Evolutionary conservation across 2,113 vertebrate genomes (phyloP).

Genomic region (Ia io): DNA sequence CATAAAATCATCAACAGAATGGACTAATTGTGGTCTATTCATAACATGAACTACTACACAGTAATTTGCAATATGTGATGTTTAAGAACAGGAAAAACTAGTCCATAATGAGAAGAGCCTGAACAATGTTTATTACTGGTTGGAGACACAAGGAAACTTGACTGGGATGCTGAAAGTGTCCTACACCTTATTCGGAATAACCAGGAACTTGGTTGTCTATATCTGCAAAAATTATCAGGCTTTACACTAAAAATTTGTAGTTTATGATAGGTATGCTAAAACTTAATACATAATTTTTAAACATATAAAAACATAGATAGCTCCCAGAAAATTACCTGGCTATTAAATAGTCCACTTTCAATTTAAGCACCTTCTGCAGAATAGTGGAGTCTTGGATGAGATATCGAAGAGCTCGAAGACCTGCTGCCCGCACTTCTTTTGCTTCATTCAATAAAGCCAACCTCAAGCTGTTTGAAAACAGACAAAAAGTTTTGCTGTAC

Average conservation of each 20-base stretch:
- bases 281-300: neutral
- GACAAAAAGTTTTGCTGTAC: neutral
- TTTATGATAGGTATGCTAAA: neutral
- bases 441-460: conserved; percentile 97
- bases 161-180: neutral
- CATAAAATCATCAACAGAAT: conserved; percentile 32
- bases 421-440: conserved; percentile 98
- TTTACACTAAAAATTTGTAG: conserved; percentile 11
- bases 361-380: conserved; percentile 95
- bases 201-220: neutral
- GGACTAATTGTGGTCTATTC: neutral
- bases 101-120: neutral
- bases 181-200: neutral
- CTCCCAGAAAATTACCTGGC: conserved; percentile 87
- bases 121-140: neutral
- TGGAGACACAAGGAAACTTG: neutral
- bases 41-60: conserved; percentile 38
- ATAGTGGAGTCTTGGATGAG: conserved; percentile 94
- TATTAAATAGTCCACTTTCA: conserved; percentile 99
- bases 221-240: neutral
- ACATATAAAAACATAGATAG: neutral
- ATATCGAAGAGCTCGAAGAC: conserved; percentile 95
- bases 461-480: conserved; percentile 85
- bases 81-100: conserved; percentile 27
- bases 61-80: neutral